Evolutionary conservation across 2,888 invertebrate genomes (phyloP).

Genomic region (Ptychoptera albimana): DNA sequence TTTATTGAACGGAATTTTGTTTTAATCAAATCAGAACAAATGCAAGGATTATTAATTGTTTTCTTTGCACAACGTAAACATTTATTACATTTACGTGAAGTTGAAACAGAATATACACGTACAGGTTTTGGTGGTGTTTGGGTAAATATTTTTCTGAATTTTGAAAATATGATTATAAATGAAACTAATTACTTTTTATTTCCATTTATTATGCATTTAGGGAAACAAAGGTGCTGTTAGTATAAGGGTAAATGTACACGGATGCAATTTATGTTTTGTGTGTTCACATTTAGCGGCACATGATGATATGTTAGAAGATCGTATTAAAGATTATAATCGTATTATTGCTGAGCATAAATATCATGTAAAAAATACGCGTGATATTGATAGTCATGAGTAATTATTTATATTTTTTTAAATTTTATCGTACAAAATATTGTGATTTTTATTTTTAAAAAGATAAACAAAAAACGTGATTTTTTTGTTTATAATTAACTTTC

Average conservation of each 20-base stretch:
- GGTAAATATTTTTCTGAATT: conserved; percentile 39
- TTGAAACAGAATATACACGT: conserved; percentile 75
- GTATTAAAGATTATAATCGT: conserved; percentile 74
- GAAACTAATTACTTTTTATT: not conserved
- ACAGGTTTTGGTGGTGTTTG: conserved; percentile 86
- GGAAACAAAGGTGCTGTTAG: conserved; percentile 94
- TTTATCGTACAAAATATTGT: not conserved
- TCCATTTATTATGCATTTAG: conserved; percentile 36
- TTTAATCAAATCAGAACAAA: conserved; percentile 59
- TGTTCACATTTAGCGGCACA: conserved; percentile 87
- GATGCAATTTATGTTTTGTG: conserved; percentile 74
- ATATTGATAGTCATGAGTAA: conserved; percentile 86
- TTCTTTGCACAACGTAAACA: conserved; percentile 66
- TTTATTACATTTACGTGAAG: conserved; percentile 62
- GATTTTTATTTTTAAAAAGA: not conserved
- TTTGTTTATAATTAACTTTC: not conserved
- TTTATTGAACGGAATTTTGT: conserved; percentile 55
- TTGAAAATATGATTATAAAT: not conserved
- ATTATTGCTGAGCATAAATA: conserved; percentile 74
- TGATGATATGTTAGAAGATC: conserved; percentile 65
- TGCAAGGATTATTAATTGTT: conserved; percentile 70
- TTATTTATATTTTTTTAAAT: conserved; percentile 16
- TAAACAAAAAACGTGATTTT: not conserved
- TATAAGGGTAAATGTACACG: conserved; percentile 71
- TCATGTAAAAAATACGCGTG: conserved; percentile 56